Evolutionary conservation across 2,888 invertebrate genomes (phyloP), one percentile per base, ranked within the genome.

Genomic region (Plagodis dolabraria): DNA sequence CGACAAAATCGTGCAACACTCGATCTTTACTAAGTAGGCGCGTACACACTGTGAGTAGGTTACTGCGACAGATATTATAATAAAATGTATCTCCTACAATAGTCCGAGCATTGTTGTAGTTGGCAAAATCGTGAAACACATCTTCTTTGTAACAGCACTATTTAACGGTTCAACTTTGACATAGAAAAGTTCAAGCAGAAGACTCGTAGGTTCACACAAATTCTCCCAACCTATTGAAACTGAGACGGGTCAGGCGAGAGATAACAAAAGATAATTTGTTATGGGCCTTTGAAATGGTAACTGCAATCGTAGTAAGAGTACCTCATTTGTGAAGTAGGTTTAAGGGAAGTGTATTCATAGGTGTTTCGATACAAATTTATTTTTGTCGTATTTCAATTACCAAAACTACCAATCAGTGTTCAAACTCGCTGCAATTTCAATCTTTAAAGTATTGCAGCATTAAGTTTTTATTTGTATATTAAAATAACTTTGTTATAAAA

Each of bases 151-250:
- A 78, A 76, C 77, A 74, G 72, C 75, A 75, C 65, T 70, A 76
- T 69, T 82, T 88, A 89, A 89, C 89, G 89, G 89, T 89, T 88
- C 79, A 89, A 84, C 86, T 89, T 83, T 87, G 87, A 86, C 88
- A 87, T 71, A 86, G 79, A 86, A 85, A 82, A 48, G 49, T 52
- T 49, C 12, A 46, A 46, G 35, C 33, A 40, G 33, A 12, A 54
- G 63, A 40, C 38, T 44, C 45, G 53, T 53, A 52, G 55, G 67
- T 74, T 75, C 69, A 74, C 67, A 70, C 65, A 68, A 68, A 72
- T 70, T 67, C 66, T 65, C 60, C 46, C 60, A 66, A 55, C 61
- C 56, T 53, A 65, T 70, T 63, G 60, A 68, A 58, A 65, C 54
- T 58, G 44, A 57, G 56, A 10, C 36, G 7, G 22, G 22, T 22